Evolutionary conservation across 2,888 invertebrate genomes (phyloP).

Genomic region (Cerastis rubricosa): DNA sequence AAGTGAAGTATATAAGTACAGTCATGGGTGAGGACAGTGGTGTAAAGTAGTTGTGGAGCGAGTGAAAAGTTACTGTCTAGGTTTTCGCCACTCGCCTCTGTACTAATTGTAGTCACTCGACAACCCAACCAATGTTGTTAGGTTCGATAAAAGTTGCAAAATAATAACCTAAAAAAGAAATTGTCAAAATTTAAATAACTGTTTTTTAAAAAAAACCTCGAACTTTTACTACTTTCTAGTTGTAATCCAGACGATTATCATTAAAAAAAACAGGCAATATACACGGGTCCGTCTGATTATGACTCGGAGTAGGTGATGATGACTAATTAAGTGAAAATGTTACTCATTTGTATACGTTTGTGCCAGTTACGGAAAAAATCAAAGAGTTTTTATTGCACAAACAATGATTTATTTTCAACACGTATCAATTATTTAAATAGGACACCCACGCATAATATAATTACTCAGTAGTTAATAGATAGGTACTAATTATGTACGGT

Average conservation of each 20-base stretch:
- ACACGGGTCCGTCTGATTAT: not conserved
- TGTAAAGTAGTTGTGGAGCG: not conserved
- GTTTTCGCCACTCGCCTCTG: not conserved
- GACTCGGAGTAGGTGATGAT: not conserved
- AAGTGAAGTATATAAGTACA: not conserved
- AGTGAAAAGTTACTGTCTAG: not conserved
- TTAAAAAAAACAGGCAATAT: not conserved
- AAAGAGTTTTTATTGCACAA: constrained; percentile 41
- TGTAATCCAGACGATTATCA: not conserved
- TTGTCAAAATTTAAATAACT: not conserved
- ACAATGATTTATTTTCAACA: constrained; percentile 40
- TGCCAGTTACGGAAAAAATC: constrained; percentile 22
- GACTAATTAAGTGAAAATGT: constrained; percentile 23
- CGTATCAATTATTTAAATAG: constrained; percentile 43
- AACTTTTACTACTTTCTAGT: not conserved
- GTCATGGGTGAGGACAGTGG: not conserved
- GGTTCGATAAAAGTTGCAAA: not conserved
- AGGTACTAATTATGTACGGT: constrained; percentile 6
- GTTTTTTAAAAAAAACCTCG: not conserved
- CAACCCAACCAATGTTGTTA: too few relatives aligned
- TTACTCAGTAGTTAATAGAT: not conserved
- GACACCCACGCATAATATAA: constrained; percentile 24
- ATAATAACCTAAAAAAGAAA: not conserved
- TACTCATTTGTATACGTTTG: constrained; percentile 22
- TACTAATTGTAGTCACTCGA: not conserved